Evolutionary conservation across 2,888 invertebrate species (phyloP), one percentile per base, ranked within the genome.

Genomic region (Plagodis dolabraria): DNA sequence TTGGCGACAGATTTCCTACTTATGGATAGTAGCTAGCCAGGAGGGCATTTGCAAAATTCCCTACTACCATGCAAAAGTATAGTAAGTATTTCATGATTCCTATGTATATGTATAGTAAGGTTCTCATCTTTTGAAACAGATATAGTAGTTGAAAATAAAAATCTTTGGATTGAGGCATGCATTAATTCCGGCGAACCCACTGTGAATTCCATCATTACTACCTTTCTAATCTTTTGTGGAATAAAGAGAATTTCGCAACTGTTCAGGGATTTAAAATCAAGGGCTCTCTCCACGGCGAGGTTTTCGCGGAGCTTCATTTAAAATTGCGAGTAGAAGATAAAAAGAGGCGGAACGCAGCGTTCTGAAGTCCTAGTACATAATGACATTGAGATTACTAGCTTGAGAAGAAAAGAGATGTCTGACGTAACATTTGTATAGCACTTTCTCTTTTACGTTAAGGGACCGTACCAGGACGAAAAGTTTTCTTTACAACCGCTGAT

Each of bases 301-400:
- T 74, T 80, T 80, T 82, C 73, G 79, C 72, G 64, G 67, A 66
- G 72, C 72, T 77, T 83, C 77, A 76, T 80, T 82, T 81, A 75
- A 82, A 83, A 82, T 77, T 79, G 78, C 70, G 78, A 79, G 71
- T 74, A 69, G 71, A 77, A 82, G 80, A 85, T 82, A 83, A 84
- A 84, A 80, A 79, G 75, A 77, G 80, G 70, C 69, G 75, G 76
- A 66, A 63, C 73, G 67, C 68, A 65, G 61, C 70, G 68, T 72
- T 67, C 70, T 69, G 66, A 64, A 68, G 70, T 72, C 72, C 66
- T 74, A 69, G 66, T 70, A 72, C 71, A 68, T 71, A 76, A 70
- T 76, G 68, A 72, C 76, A 75, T 75, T 72, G 74, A 71, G 70
- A 70, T 74, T 75, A 79, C 76, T 72, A 75, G 75, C 72, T 68